Conservation (phyloP, 2,113 vertebrate genomes). For the Thamnaconus septentrionalis region DNA sequence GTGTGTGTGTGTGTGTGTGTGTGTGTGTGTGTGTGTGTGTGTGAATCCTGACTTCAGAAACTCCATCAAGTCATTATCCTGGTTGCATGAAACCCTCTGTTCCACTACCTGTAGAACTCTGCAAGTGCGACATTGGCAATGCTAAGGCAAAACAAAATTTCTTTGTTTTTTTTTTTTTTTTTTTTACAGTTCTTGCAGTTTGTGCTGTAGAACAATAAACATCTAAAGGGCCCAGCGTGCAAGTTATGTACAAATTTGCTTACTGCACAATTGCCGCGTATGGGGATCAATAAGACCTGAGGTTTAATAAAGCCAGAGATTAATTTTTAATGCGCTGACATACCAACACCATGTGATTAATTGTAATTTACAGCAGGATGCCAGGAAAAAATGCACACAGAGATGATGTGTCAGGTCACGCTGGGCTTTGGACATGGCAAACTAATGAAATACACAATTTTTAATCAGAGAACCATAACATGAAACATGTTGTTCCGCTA, state of each 20-base stretch:
- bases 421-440: constrained; percentile 24
- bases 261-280: constrained; percentile 18
- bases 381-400: not conserved
- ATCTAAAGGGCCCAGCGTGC: not conserved
- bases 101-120: too few species aligned
- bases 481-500: constrained; percentile 11
- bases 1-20: constrained; percentile 7
- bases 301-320: constrained; percentile 39
- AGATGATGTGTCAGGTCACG: constrained; percentile 1
- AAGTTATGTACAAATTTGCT: constrained; percentile 24
- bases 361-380: too few species aligned
- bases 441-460: constrained; percentile 35
- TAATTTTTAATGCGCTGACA: constrained; percentile 19
- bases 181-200: too few species aligned
- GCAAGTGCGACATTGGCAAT: too few species aligned
- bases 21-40: not conserved
- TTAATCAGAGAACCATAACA: constrained; percentile 4
- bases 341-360: too few species aligned
- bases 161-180: not conserved
- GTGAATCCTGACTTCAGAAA: too few species aligned
- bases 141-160: too few species aligned
- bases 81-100: too few species aligned
- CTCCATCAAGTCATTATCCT: too few species aligned
- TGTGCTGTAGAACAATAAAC: constrained; percentile 4
- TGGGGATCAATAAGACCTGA: constrained; percentile 51